A percentile compares a stretch with the other conserved stretches of the same genome.
These are phyloP conservation scores for Pocota personata DNA, from an alignment of 2,888 invertebrate species.

Conservation along the genomic window DNA sequence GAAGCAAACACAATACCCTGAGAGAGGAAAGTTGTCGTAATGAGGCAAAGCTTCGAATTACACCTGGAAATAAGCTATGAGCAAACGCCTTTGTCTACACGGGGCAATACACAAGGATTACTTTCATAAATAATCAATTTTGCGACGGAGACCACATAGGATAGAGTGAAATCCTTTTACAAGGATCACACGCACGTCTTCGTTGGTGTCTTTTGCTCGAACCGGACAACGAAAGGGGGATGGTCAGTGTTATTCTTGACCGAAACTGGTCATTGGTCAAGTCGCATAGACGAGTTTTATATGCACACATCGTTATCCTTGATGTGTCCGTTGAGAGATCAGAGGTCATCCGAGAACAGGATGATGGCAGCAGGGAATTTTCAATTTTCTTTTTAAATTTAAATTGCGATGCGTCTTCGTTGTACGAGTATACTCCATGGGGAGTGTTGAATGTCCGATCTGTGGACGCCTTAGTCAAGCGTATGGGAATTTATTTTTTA, in stretches of 20 bases:
- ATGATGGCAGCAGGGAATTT: slow-evolving; percentile 69
- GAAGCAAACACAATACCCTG: slow-evolving; percentile 60
- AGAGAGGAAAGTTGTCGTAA: slow-evolving; percentile 23
- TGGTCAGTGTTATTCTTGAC: slow-evolving; percentile 60
- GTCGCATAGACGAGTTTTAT: slow-evolving; percentile 59
- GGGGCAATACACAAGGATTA: too few relatives aligned
- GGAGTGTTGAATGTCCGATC: slow-evolving; percentile 64
- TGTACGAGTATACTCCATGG: slow-evolving; percentile 35
- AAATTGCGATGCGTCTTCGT: slow-evolving; percentile 47
- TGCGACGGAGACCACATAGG: not conserved
- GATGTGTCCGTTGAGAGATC: slow-evolving; percentile 71
- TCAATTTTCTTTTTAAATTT: slow-evolving; percentile 56
- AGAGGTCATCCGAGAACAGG: slow-evolving; percentile 73
- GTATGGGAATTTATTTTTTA: slow-evolving; percentile 65
- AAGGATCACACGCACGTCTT: slow-evolving; percentile 54
- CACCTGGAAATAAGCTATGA: slow-evolving; percentile 70
- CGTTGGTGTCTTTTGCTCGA: slow-evolving; percentile 13
- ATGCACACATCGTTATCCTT: slow-evolving; percentile 47
- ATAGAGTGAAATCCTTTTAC: slow-evolving; percentile 44
- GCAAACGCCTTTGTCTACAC: slow-evolving; percentile 14
- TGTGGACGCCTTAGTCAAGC: slow-evolving; percentile 24
- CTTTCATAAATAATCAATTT: slow-evolving; percentile 68
- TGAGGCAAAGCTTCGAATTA: slow-evolving; percentile 71
- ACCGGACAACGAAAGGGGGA: slow-evolving; percentile 58
- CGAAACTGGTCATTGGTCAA: slow-evolving; percentile 73